These are phyloP conservation scores for Drosophila kepulauana DNA, from an alignment of 1,140 invertebrate species.

Conservation along the genomic window DNA sequence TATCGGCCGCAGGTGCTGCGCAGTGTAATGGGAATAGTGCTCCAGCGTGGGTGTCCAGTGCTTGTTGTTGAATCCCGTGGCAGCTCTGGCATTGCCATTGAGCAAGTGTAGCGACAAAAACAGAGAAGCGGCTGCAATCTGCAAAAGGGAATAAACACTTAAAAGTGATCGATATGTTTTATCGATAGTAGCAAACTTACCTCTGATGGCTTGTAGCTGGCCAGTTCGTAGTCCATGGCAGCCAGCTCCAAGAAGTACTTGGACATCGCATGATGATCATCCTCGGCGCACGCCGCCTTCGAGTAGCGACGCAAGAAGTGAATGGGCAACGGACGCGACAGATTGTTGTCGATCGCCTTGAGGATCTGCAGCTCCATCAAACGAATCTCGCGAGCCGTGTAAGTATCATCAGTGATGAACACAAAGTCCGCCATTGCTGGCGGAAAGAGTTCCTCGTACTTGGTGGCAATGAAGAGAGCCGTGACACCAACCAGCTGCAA, in stretches of 20 bases:
- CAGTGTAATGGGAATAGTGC: conserved; percentile 88
- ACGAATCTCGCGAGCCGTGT: conserved; percentile 91
- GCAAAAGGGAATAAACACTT: background rate
- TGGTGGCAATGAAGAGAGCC: conserved; percentile 96
- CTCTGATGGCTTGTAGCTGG: conserved; percentile 92
- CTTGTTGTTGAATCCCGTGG: conserved; percentile 79
- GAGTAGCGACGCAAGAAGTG: conserved; percentile 93
- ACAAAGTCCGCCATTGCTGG: conserved; percentile 96
- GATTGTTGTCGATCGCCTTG: conserved; percentile 90
- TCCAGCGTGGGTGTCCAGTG: conserved; percentile 88
- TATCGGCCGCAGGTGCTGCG: conserved; percentile 87
- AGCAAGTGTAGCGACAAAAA: conserved; percentile 86
- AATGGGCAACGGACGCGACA: conserved; percentile 94
- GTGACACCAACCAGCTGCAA: conserved; percentile 97
- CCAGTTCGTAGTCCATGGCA: conserved; percentile 93
- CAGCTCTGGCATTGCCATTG: conserved; percentile 76
- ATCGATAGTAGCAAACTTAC: conserved; percentile 49
- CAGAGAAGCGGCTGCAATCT: conserved; percentile 86
- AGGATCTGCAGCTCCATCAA: conserved; percentile 94
- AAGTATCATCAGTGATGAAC: conserved; percentile 96
- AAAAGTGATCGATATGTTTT: background rate
- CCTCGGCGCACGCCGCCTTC: conserved; percentile 88
- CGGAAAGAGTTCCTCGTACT: conserved; percentile 97
- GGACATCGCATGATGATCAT: conserved; percentile 92
- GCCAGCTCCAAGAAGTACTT: conserved; percentile 97